Conservation (phyloP, 2,888 invertebrate species). For the Silvanus unidentatus region DNA sequence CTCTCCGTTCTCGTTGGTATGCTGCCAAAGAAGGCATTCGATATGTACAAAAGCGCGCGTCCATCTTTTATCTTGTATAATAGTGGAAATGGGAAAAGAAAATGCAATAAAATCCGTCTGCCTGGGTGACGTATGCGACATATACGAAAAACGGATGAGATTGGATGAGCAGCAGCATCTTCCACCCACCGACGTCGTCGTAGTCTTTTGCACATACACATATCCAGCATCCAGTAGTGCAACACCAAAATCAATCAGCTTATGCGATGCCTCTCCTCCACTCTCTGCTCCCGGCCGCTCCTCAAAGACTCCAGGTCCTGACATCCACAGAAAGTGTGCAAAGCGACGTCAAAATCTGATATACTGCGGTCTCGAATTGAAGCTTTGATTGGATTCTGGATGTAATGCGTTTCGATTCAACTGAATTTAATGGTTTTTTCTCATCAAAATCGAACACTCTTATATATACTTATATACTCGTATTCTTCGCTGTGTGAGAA, state of each 20-base stretch:
- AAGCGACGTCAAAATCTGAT: constrained; percentile 9
- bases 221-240: constrained; percentile 6
- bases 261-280: no score
- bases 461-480: no score
- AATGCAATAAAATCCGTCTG: constrained; percentile 45
- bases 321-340: constrained; percentile 8
- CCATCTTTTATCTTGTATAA: constrained; percentile 1
- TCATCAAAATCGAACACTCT: not conserved
- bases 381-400: constrained; percentile 9
- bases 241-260: constrained; percentile 11
- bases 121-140: constrained; percentile 44
- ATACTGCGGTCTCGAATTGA: constrained; percentile 9
- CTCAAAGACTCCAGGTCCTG: constrained; percentile 3
- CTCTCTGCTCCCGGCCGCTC: not conserved
- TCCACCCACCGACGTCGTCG: no score
- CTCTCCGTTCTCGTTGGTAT: no score
- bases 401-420: constrained; percentile 8
- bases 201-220: no score
- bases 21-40: no score
- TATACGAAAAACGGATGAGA: constrained; percentile 39
- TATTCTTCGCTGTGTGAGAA: no score
- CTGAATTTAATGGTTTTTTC: constrained; percentile 4
- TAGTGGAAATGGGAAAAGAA: constrained; percentile 37
- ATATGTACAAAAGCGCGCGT: no score
- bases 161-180: constrained; percentile 33